Percentiles rank a stretch among this genome's conserved stretches.
phyloP scores from a whole-genome alignment of 2,113 vertebrate species.

The Peromyscus polionotus region DNA sequence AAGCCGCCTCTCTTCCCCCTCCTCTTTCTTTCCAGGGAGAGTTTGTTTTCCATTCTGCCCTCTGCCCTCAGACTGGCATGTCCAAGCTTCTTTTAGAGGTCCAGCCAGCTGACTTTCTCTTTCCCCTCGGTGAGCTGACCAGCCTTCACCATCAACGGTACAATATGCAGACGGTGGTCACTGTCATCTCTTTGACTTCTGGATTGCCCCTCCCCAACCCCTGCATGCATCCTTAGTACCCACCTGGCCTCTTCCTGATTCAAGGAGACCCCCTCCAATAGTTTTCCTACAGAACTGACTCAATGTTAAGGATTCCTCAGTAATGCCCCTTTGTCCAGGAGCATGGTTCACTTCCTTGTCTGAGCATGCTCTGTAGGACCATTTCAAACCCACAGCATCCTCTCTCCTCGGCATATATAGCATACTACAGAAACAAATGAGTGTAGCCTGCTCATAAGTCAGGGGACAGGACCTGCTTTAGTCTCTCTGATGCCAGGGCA shows the following conservation, averaged over 20 bases:
- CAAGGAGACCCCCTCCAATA: background rate
- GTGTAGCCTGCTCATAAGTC: background rate
- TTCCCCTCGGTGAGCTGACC: background rate
- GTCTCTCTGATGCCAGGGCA: background rate
- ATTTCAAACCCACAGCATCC: background rate
- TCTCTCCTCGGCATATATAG: background rate
- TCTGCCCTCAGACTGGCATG: background rate
- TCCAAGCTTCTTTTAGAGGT: background rate
- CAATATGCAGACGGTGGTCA: background rate
- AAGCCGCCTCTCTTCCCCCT: background rate
- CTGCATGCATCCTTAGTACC: no score
- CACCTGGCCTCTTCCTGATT: background rate
- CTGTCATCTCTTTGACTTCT: background rate
- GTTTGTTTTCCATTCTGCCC: background rate
- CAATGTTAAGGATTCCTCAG: background rate
- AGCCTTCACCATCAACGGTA: background rate
- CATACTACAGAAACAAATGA: background rate
- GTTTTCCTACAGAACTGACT: background rate
- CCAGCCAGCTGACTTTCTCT: background rate
- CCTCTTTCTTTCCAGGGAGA: background rate
- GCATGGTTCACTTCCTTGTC: no score
- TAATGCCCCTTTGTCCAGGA: background rate
- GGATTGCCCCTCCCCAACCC: background rate
- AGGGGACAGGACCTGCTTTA: background rate
- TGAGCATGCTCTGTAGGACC: background rate